Evolutionary conservation across 2,797 vertebrate genomes (phyloP).

Genomic region (Erpetoichthys calabaricus): DNA sequence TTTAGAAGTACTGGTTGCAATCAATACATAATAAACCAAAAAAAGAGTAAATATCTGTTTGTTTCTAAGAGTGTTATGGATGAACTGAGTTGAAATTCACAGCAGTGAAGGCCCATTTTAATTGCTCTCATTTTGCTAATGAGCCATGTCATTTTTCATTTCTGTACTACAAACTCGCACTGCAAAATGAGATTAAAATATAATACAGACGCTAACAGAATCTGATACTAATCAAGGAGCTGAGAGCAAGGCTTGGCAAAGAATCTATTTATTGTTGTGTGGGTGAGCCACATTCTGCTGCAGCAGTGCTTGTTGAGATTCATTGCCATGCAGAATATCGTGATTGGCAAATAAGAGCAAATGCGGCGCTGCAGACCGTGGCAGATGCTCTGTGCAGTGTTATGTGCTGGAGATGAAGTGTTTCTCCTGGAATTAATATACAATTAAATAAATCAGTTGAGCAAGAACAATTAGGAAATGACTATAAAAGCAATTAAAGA

Average conservation of each 20-base stretch:
- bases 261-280: conserved; percentile 25
- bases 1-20: too few species aligned
- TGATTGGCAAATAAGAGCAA: conserved; percentile 27
- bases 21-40: too few species aligned
- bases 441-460: too few species aligned
- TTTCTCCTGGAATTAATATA: conserved; percentile 1
- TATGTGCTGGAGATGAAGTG: conserved; percentile 20
- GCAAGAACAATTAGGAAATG: too few species aligned
- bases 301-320: conserved; percentile 14
- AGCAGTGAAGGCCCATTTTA: too few species aligned
- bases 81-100: too few species aligned
- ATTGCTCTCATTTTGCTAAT: too few species aligned
- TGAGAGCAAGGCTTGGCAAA: conserved; percentile 17
- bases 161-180: background rate
- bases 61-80: too few species aligned
- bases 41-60: too few species aligned
- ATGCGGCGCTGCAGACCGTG: conserved; percentile 12
- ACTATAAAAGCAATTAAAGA: too few species aligned
- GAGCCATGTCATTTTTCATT: too few species aligned
- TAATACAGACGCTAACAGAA: conserved; percentile 5
- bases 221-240: conserved; percentile 16
- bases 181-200: conserved; percentile 16
- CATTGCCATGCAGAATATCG: conserved; percentile 18
- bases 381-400: conserved; percentile 13
- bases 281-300: conserved; percentile 28